Percentiles rank a stretch among this genome's conserved stretches.
Conservation (phyloP, 2,113 vertebrate genomes). For the Oncorhynchus nerka region DNA sequence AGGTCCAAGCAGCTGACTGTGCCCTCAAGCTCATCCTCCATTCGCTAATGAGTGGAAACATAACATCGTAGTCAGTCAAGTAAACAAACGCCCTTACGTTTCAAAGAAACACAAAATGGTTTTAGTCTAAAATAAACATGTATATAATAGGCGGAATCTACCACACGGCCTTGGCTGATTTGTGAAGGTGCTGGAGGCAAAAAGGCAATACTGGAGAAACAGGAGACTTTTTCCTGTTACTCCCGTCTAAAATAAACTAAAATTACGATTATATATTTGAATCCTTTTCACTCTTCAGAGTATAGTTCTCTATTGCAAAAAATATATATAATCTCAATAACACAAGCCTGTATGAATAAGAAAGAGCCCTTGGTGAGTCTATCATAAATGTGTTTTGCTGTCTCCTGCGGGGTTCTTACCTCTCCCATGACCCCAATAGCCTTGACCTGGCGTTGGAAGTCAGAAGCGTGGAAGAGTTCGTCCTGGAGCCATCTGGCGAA, state of each 20-base stretch:
- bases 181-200: too few species aligned
- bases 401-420: constrained; percentile 63
- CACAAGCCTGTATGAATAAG: background rate
- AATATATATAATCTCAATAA: background rate
- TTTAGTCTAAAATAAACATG: too few species aligned
- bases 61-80: background rate
- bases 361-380: background rate
- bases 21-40: constrained; percentile 92
- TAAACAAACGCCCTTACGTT: too few species aligned
- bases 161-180: too few species aligned
- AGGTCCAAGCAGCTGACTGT: constrained; percentile 92
- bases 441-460: constrained; percentile 97
- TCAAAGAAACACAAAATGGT: too few species aligned
- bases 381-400: background rate
- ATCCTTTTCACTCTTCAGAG: background rate
- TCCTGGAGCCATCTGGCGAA: constrained; percentile 94
- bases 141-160: too few species aligned
- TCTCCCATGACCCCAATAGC: constrained; percentile 92
- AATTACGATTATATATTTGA: background rate
- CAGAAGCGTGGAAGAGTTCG: constrained; percentile 89
- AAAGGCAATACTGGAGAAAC: too few species aligned
- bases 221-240: too few species aligned
- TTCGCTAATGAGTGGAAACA: constrained; percentile 71
- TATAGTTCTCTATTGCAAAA: background rate
- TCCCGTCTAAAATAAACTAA: too few species aligned